These are phyloP conservation scores for Rynchops niger DNA, from an alignment of 2,113 vertebrate species.

Conservation along the genomic window DNA sequence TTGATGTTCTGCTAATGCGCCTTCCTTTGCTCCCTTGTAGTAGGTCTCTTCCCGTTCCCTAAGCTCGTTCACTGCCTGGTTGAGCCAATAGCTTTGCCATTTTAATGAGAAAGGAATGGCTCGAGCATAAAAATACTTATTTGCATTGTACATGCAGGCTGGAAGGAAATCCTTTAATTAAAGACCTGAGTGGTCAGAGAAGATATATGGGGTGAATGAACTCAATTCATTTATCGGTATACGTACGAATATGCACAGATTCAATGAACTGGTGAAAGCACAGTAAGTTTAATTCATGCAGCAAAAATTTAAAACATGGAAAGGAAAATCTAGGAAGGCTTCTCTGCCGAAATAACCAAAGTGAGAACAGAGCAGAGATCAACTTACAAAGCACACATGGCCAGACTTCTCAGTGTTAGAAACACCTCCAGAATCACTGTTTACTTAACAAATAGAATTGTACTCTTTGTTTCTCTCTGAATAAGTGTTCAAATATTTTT, in stretches of 20 bases:
- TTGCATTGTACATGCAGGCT: background rate
- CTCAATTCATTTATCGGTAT: background rate
- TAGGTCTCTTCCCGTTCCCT: conserved; percentile 24
- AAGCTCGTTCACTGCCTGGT: background rate
- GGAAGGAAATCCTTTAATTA: conserved; percentile 43
- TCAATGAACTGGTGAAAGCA: background rate
- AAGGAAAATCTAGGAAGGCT: background rate
- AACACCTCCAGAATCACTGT: background rate
- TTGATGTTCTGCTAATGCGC: background rate
- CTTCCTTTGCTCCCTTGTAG: background rate
- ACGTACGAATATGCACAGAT: background rate
- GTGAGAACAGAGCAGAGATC: background rate
- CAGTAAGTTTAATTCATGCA: background rate
- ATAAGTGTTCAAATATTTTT: background rate
- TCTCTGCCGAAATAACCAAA: background rate
- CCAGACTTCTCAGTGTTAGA: background rate
- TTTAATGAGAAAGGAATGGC: conserved; percentile 39
- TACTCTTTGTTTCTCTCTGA: background rate
- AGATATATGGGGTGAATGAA: background rate
- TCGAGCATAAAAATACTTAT: background rate
- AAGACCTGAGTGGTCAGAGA: background rate
- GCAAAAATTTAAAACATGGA: background rate
- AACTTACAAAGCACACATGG: background rate
- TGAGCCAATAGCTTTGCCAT: conserved; percentile 8
- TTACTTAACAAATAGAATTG: background rate